Percentiles rank a stretch among this genome's conserved stretches.
Conservation (phyloP, 2,797 vertebrate species). For the Sylvia borin region DNA sequence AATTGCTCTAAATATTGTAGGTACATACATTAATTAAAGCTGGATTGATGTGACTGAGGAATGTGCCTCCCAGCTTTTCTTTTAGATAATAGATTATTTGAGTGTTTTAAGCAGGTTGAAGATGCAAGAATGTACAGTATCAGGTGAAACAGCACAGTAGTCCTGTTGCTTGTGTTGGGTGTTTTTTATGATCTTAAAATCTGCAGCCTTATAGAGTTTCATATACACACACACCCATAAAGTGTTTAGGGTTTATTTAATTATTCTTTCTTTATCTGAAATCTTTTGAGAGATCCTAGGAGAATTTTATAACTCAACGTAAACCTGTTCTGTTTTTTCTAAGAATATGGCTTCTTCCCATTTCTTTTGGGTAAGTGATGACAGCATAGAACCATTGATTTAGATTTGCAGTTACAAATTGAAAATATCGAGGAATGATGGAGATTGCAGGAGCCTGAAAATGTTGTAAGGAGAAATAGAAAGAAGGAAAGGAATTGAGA, state of each 20-base stretch:
- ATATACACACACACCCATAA: accelerated
- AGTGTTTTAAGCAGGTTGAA: background rate
- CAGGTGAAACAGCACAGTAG: background rate
- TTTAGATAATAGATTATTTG: background rate
- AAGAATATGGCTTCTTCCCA: background rate
- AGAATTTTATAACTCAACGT: background rate
- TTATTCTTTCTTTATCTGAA: background rate
- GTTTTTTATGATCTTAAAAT: background rate
- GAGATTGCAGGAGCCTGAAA: background rate
- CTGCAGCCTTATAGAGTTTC: background rate
- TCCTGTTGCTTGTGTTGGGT: background rate
- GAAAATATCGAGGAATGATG: background rate
- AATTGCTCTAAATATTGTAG: background rate
- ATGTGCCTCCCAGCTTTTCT: background rate
- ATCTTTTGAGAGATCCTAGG: background rate
- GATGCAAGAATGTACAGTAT: background rate
- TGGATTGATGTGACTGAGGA: background rate
- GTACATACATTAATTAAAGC: background rate
- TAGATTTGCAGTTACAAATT: background rate
- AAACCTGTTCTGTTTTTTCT: background rate
- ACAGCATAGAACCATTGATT: background rate
- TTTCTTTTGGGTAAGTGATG: background rate
- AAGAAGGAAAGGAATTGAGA: background rate
- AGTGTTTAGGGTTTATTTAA: background rate
- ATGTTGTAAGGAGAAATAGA: background rate